These are phyloP conservation scores for Smittia aterrima DNA, from an alignment of 2,888 invertebrate species.

Conservation along the genomic window DNA sequence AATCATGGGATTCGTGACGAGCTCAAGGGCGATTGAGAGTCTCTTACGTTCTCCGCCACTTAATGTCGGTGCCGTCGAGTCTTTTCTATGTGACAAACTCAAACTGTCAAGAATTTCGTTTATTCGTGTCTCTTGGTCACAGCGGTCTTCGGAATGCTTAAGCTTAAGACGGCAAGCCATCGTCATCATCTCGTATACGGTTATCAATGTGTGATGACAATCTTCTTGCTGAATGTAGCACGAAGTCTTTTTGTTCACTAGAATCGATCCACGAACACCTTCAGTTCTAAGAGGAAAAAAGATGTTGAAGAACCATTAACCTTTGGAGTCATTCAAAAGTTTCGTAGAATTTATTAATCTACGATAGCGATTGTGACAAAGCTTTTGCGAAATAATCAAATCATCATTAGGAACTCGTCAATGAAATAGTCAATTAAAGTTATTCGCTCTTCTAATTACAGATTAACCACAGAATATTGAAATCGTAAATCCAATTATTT, in stretches of 20 bases:
- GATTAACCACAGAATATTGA: too few relatives aligned
- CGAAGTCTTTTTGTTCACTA: conserved; percentile 70
- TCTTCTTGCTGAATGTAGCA: conserved; percentile 83
- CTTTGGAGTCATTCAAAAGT: background rate
- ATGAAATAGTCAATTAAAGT: too few relatives aligned
- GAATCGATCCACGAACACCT: conserved; percentile 66
- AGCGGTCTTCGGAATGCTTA: conserved; percentile 44
- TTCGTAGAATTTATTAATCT: background rate
- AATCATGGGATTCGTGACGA: conserved; percentile 80
- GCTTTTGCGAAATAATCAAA: too few relatives aligned
- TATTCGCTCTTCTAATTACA: too few relatives aligned
- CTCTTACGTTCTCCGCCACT: conserved; percentile 81
- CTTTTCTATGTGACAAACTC: conserved; percentile 51
- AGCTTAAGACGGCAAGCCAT: conserved; percentile 74
- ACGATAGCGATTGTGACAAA: too few relatives aligned
- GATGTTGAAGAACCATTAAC: conserved; percentile 47
- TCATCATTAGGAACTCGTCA: too few relatives aligned
- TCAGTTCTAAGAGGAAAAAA: conserved; percentile 56
- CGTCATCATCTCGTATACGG: conserved; percentile 73
- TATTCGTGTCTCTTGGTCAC: conserved; percentile 48
- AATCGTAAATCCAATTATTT: too few relatives aligned
- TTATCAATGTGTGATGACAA: conserved; percentile 68
- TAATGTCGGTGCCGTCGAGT: conserved; percentile 55
- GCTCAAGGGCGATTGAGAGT: conserved; percentile 75
- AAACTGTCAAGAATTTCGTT: conserved; percentile 51